Percentiles rank a stretch among this genome's conserved stretches.
These are phyloP conservation scores for Aurelia aurita complex sp. Pacific DNA, from an alignment of 30 jellyfish, hydroid and myxozoan genomes.

Conservation along the genomic window DNA sequence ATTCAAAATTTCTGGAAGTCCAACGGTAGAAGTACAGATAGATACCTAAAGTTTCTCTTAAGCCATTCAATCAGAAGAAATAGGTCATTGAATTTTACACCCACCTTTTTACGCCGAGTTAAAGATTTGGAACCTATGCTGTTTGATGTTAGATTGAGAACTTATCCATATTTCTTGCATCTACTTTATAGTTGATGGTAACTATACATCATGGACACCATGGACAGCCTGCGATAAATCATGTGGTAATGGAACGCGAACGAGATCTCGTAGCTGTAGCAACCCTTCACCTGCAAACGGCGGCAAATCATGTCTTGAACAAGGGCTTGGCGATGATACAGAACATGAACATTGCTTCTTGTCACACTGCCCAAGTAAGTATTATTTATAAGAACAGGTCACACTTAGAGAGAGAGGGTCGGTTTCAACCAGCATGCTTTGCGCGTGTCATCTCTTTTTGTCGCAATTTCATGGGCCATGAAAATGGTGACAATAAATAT, in stretches of 20 bases:
- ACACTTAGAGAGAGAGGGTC: no score
- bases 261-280: constrained; percentile 70
- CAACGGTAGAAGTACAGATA: no score
- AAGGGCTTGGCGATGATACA: constrained; percentile 77
- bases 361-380: constrained; percentile 75
- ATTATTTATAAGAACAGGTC: no score
- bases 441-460: no score
- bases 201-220: constrained; percentile 64
- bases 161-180: neutral
- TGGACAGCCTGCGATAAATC: constrained; percentile 80
- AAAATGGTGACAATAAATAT: no score
- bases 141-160: neutral
- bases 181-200: constrained; percentile 53
- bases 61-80: no score
- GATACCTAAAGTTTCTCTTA: no score
- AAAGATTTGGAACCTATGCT: neutral
- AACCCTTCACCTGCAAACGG: constrained; percentile 82
- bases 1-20: no score
- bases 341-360: constrained; percentile 74
- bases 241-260: constrained; percentile 77
- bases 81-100: no score
- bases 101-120: neutral
- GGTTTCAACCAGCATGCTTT: no score
- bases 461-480: no score
- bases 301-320: constrained; percentile 78